Base-by-base conservation (phyloP, 2,888 invertebrate genomes). In the Sarcophaga subvicina region DNA sequence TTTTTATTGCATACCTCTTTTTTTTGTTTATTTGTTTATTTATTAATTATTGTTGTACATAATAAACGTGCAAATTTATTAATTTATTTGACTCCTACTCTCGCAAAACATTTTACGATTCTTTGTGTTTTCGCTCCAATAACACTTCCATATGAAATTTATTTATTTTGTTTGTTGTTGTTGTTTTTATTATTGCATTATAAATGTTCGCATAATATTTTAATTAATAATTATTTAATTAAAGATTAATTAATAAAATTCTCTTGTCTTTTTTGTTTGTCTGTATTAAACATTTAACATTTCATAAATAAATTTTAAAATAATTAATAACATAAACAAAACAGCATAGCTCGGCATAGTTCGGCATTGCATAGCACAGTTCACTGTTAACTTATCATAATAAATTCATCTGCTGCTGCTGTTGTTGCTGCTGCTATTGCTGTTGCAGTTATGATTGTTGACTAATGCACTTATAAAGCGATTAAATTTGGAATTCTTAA, bases 401-500 rank as follows among this genome's bases (percentile, higher is more conserved):
- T 14, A 54, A 54, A 54, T 3, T 14, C 54, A 54, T 54, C 17
- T 14, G 54, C 1, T 54, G 17, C 2, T 37, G 37, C 0, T 37
- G 8, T 10, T 37, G 8, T 8, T 37, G 37, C 5, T 27, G 27
- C 1, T 27, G 27, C 22, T 22, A 22, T 22, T 22, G 22, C 22
- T 22, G 22, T 37, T 37, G 37, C 37, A 37, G 37, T 37, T 37
- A 10, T 37, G 37, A 37, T 37, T 83, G 62, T 70, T 82, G 59
- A 81, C 77, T 71, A 77, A 71, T 71, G 62, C 67, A 10, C 8
- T 27, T n/a, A 62, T 81, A 85, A 85, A 47, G 78, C 64, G 85
- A 82, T 85, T 82, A 70, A 73, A 85, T 73, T 54, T 72, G 6
- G 12, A 69, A 80, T 78, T 82, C 85, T 78, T 59, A 54, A 78